phyloP scores from a whole-genome alignment of 2,888 invertebrate species.

The Nomada lathburiana region DNA sequence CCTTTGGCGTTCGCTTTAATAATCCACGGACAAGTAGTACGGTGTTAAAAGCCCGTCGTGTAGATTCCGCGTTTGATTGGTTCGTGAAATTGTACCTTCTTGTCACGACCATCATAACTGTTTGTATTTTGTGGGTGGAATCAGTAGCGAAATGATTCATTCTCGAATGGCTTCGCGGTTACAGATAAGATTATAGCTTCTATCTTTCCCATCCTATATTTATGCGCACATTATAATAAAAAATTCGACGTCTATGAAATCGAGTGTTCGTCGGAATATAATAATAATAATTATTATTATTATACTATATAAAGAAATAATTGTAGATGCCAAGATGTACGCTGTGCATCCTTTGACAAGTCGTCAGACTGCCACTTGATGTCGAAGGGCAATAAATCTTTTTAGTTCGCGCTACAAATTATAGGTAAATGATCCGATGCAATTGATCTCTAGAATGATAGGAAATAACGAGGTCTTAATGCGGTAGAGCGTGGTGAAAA shows the following conservation, averaged over 20 bases:
- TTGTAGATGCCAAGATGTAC: too few species aligned
- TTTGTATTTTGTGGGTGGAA: slow-evolving; percentile 37
- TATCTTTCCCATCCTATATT: slow-evolving; percentile 27
- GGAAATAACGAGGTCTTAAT: neutral
- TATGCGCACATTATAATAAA: neutral
- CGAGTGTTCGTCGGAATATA: neutral
- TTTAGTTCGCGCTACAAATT: too few species aligned
- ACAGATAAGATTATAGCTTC: slow-evolving; percentile 67
- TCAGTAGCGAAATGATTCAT: slow-evolving; percentile 60
- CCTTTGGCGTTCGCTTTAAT: slow-evolving; percentile 15
- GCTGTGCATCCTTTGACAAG: too few species aligned
- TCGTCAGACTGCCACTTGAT: neutral
- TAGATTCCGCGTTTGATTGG: neutral
- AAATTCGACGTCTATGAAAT: slow-evolving; percentile 24
- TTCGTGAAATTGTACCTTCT: neutral
- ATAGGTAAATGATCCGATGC: neutral
- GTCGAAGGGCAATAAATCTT: neutral
- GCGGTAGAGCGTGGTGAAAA: slow-evolving; percentile 17
- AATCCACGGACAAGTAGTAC: slow-evolving; percentile 9
- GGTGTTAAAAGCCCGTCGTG: neutral
- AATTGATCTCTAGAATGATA: neutral
- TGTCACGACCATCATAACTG: slow-evolving; percentile 12
- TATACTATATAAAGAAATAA: too few species aligned
- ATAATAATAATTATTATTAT: too few species aligned
- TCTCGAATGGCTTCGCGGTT: slow-evolving; percentile 49